Evolutionary conservation across 2,888 invertebrate species (phyloP).

Genomic region (Eugnorisma glareosa): DNA sequence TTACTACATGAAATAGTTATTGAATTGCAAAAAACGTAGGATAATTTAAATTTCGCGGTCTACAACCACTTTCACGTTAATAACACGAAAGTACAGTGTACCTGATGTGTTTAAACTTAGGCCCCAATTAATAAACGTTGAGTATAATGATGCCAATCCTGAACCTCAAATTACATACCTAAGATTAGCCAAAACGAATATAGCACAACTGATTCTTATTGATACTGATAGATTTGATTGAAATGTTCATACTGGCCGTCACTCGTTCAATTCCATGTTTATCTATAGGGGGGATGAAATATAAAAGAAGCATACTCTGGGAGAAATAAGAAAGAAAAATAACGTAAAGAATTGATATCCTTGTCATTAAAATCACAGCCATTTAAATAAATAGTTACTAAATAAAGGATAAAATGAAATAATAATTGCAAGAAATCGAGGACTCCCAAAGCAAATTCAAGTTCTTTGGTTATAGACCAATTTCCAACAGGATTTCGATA

Average conservation of each 20-base stretch:
- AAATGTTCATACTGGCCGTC: too few species aligned
- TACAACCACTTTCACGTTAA: too few species aligned
- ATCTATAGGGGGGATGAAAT: too few species aligned
- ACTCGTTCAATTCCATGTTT: too few species aligned
- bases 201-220: too few species aligned
- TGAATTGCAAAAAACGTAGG: too few species aligned
- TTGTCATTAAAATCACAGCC: not conserved
- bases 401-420: conserved; percentile 5
- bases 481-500: conserved; percentile 45
- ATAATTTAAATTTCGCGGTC: too few species aligned
- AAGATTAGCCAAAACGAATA: not conserved
- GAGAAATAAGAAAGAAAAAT: not conserved
- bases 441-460: conserved; percentile 38
- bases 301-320: too few species aligned
- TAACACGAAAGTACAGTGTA: not conserved
- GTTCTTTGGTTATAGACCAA: conserved; percentile 35
- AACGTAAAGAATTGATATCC: not conserved
- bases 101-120: not conserved
- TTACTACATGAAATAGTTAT: too few species aligned
- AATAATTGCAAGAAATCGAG: conserved; percentile 21
- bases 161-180: not conserved
- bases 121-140: not conserved
- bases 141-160: not conserved
- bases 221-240: too few species aligned
- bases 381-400: not conserved